Percentiles rank a stretch among this genome's conserved stretches.
Conservation (phyloP, 2,888 invertebrate species). For the Eulithis testata region DNA sequence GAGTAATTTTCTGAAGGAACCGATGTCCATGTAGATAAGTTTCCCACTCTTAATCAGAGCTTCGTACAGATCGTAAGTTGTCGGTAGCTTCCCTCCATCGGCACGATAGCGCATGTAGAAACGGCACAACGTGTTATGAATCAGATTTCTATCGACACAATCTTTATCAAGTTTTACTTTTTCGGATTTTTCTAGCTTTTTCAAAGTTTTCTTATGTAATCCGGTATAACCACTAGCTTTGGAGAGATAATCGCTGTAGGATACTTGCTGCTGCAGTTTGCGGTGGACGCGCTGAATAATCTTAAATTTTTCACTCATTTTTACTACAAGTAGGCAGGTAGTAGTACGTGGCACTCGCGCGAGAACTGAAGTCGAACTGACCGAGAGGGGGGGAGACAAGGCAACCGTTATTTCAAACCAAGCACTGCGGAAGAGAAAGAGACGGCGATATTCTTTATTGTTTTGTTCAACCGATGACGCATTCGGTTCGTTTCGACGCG, state of each 20-base stretch:
- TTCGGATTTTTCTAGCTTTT: background rate
- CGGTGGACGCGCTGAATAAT: constrained; percentile 14
- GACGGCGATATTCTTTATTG: background rate
- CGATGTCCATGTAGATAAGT: constrained; percentile 49
- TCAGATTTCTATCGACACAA: constrained; percentile 42
- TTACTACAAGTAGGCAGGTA: background rate
- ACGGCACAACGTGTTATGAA: constrained; percentile 42
- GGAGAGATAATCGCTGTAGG: background rate
- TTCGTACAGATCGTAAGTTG: constrained; percentile 44
- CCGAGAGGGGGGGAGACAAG: background rate
- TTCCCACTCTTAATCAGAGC: constrained; percentile 36
- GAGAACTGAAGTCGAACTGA: constrained; percentile 14
- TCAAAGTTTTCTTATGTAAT: constrained; percentile 29
- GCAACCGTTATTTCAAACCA: background rate
- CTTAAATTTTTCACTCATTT: constrained; percentile 18
- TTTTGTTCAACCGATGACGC: background rate
- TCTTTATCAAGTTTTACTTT: constrained; percentile 14
- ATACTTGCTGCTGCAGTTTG: constrained; percentile 4
- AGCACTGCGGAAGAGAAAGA: constrained; percentile 8
- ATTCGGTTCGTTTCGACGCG: background rate
- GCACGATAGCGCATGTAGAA: constrained; percentile 37
- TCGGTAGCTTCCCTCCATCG: constrained; percentile 42
- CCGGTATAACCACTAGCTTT: constrained; percentile 36
- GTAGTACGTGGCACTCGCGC: constrained; percentile 11
- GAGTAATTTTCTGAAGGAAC: constrained; percentile 49